These are phyloP conservation scores for Sandelia bainsii DNA, from an alignment of 2,797 vertebrate genomes.

Conservation along the genomic window DNA sequence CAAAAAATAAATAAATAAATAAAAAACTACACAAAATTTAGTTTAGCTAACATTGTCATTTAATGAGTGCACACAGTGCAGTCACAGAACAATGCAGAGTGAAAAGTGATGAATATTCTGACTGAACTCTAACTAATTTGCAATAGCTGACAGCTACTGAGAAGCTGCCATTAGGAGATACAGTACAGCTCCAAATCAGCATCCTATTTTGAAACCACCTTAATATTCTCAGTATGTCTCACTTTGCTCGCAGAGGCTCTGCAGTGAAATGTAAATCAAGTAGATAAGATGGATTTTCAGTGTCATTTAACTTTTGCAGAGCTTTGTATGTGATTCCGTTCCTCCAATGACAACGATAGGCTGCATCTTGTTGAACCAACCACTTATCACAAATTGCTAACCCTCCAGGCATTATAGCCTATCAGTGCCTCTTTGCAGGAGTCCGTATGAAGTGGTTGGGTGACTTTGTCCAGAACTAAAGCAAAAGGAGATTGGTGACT, in stretches of 20 bases:
- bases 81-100: constrained; percentile 45
- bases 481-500: constrained; percentile 53
- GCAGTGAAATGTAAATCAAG: constrained; percentile 78
- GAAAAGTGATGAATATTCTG: constrained; percentile 69
- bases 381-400: constrained; percentile 74
- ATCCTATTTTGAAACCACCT: constrained; percentile 62
- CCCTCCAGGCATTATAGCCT: constrained; percentile 56
- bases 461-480: constrained; percentile 66
- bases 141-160: constrained; percentile 29
- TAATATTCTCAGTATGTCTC: constrained; percentile 73
- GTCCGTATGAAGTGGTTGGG: constrained; percentile 38
- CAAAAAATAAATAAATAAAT: constrained; percentile 14
- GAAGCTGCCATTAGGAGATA: constrained; percentile 60
- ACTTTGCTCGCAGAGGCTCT: constrained; percentile 64
- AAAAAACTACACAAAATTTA: constrained; percentile 9
- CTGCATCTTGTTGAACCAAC: constrained; percentile 59
- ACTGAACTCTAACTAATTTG: constrained; percentile 22
- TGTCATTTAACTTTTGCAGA: constrained; percentile 75
- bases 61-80: constrained; percentile 12
- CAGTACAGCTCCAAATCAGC: constrained; percentile 45
- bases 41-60: constrained; percentile 45
- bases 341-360: constrained; percentile 57
- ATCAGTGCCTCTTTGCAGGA: constrained; percentile 49
- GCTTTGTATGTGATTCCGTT: constrained; percentile 68
- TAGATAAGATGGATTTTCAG: constrained; percentile 76